Conservation (phyloP, 92 coral and sea anemone species). For the Montipora capitata region DNA sequence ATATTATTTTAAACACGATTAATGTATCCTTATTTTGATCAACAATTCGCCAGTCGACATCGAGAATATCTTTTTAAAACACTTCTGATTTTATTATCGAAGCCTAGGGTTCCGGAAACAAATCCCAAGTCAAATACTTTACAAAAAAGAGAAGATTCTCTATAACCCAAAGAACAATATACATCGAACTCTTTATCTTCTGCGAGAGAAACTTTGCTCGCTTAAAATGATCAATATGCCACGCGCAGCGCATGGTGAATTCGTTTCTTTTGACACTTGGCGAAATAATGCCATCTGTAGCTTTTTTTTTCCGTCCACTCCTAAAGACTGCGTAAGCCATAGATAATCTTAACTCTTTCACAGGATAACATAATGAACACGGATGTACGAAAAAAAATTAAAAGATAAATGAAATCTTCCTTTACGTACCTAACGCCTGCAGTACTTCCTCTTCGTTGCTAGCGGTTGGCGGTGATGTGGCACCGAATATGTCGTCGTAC, state of each 20-base stretch:
- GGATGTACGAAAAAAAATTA: not conserved
- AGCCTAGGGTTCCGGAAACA: slow-evolving; percentile 8
- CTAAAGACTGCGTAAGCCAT: not conserved
- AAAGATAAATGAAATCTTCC: slow-evolving; percentile 25
- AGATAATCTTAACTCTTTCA: slow-evolving; percentile 33
- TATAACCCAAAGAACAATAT: not conserved
- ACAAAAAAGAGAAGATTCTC: not conserved
- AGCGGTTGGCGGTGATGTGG: slow-evolving; percentile 84
- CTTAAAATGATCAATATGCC: not conserved
- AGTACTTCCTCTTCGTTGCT: slow-evolving; percentile 85
- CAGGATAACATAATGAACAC: slow-evolving; percentile 27
- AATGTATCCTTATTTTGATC: not conserved
- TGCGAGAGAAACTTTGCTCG: too few species aligned
- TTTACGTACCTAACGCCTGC: slow-evolving; percentile 85
- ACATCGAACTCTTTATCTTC: too few species aligned
- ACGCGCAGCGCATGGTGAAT: not conserved
- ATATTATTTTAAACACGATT: not conserved
- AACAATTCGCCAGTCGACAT: not conserved
- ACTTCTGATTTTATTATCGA: slow-evolving; percentile 23
- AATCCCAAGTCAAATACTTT: not conserved
- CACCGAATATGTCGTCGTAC: slow-evolving; percentile 89
- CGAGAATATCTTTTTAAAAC: not conserved
- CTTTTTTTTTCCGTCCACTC: slow-evolving; percentile 3
- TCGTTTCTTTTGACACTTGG: slow-evolving; percentile 18
- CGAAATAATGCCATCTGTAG: slow-evolving; percentile 23